These are phyloP conservation scores for Pediacus dermestoides DNA, from an alignment of 2,888 invertebrate genomes.

Conservation along the genomic window DNA sequence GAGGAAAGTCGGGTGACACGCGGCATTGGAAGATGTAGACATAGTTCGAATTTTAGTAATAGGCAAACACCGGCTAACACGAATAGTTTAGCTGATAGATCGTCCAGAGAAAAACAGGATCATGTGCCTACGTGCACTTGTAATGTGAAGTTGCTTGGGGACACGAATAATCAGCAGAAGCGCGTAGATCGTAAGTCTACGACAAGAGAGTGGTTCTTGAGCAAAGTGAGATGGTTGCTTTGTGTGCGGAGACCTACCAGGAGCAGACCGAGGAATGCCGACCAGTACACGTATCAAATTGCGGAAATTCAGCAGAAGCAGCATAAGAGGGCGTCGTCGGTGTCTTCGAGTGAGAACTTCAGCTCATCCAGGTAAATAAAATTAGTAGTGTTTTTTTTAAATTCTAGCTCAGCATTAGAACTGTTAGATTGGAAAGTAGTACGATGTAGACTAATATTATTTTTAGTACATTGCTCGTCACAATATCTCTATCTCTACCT, in stretches of 20 bases:
- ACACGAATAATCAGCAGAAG: conserved; percentile 43
- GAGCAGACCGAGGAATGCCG: conserved; percentile 52
- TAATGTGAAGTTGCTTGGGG: conserved; percentile 55
- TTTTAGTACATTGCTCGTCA: no score
- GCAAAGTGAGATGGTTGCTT: conserved; percentile 54
- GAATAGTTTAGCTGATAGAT: conserved; percentile 76
- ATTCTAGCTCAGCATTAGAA: no score
- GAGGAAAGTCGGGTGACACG: conserved; percentile 89
- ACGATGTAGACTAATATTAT: no score
- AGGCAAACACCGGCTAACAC: conserved; percentile 84
- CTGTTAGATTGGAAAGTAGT: no score
- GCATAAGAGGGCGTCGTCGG: conserved; percentile 74
- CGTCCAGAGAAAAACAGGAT: conserved; percentile 69
- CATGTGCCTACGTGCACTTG: conserved; percentile 58
- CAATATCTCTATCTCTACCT: no score
- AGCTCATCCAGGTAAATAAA: conserved; percentile 62
- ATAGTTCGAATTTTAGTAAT: conserved; percentile 84
- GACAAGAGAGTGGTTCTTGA: conserved; percentile 48
- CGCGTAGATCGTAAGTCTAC: conserved; percentile 41
- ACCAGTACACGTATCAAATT: conserved; percentile 72
- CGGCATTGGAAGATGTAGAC: conserved; percentile 80
- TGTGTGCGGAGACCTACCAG: conserved; percentile 43
- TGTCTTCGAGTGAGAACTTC: conserved; percentile 86
- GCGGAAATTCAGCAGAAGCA: conserved; percentile 73
- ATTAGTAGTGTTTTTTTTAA: no score